phyloP scores from a whole-genome alignment of 2,797 vertebrate genomes.

The Petrocephalus schoutedeni region DNA sequence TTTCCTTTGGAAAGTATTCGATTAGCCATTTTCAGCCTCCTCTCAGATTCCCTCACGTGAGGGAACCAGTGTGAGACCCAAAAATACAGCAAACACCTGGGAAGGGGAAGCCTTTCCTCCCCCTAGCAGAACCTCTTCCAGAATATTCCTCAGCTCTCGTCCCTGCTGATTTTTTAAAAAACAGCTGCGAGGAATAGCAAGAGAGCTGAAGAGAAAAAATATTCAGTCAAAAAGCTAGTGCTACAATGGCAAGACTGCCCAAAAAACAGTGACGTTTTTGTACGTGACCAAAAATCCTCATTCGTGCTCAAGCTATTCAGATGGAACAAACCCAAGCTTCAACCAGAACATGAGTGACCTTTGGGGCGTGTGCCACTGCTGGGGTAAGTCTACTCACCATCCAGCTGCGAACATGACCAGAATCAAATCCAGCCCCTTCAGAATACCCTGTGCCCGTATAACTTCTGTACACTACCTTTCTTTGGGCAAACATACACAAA shows the following conservation, averaged over 20 bases:
- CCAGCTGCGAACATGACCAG: neutral
- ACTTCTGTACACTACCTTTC: slow-evolving; percentile 44
- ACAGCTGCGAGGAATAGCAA: neutral
- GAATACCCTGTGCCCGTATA: neutral
- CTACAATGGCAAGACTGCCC: neutral
- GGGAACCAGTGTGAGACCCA: neutral
- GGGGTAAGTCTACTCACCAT: neutral
- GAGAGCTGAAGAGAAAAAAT: neutral
- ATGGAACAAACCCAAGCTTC: neutral
- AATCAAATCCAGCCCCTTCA: neutral
- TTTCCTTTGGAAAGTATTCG: slow-evolving; percentile 50
- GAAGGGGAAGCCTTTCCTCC: neutral
- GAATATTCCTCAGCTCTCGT: neutral
- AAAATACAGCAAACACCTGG: slow-evolving; percentile 10
- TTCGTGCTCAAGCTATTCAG: neutral
- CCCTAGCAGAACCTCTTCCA: neutral
- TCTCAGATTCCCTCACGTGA: neutral
- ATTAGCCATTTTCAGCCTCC: slow-evolving; percentile 17
- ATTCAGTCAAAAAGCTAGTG: neutral
- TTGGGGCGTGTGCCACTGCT: neutral
- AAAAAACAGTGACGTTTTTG: neutral
- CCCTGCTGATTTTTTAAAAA: neutral
- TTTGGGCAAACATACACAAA: slow-evolving; percentile 42
- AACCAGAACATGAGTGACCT: neutral
- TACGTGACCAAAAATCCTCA: neutral